These are phyloP conservation scores for Oligia strigilis DNA, from an alignment of 2,888 invertebrate species.

Conservation along the genomic window DNA sequence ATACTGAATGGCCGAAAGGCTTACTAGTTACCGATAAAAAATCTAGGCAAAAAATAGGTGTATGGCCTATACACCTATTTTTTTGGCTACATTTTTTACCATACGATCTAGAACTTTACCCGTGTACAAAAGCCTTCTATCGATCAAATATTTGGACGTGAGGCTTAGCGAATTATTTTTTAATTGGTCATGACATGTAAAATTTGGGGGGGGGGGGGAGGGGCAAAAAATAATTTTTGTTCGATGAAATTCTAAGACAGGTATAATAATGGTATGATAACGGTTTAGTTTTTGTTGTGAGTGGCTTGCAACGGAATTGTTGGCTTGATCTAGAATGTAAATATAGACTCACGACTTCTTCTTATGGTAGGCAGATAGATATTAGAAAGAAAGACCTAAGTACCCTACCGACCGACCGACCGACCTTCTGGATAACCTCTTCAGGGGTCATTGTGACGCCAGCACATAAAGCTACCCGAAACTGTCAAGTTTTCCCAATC, in stretches of 20 bases:
- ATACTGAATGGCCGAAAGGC: background rate
- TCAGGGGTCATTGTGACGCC: too few species aligned
- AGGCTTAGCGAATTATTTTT: slow-evolving; percentile 55
- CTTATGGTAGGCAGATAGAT: background rate
- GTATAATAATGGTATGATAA: slow-evolving; percentile 40
- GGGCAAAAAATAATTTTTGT: slow-evolving; percentile 48
- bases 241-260: slow-evolving; percentile 11
- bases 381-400: background rate
- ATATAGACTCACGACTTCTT: background rate
- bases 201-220: slow-evolving; percentile 5
- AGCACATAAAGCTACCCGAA: too few species aligned
- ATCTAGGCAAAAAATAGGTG: too few species aligned
- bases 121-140: slow-evolving; percentile 39
- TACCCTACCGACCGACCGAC: too few species aligned
- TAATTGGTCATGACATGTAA: slow-evolving; percentile 63
- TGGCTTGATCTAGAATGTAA: background rate
- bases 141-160: slow-evolving; percentile 59
- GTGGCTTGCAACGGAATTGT: background rate
- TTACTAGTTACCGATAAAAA: too few species aligned
- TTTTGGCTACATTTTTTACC: slow-evolving; percentile 54
- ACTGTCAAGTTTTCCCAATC: too few species aligned
- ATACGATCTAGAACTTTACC: slow-evolving; percentile 44
- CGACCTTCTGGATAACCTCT: too few species aligned
- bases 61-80: slow-evolving; percentile 24
- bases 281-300: slow-evolving; percentile 37